Percentiles rank a stretch among this genome's conserved stretches.
phyloP scores from a whole-genome alignment of 2,797 vertebrate species.

The Rhadinocentrus ornatus region DNA sequence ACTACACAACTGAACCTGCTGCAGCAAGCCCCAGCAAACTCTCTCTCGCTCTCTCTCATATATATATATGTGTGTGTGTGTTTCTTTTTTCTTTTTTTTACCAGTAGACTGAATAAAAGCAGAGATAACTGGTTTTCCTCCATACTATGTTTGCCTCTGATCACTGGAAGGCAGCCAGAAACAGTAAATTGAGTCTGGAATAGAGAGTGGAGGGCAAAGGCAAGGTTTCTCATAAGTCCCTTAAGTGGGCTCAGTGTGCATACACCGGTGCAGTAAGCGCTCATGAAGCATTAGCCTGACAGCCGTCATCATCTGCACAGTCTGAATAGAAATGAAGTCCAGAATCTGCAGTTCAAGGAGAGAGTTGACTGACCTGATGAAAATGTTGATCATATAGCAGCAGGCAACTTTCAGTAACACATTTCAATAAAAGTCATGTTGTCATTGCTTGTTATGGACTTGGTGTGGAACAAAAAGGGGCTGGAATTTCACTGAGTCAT shows the following conservation, averaged over 20 bases:
- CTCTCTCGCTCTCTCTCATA: too few relatives aligned
- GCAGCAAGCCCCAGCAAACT: constrained; percentile 24
- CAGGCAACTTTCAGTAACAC: constrained; percentile 29
- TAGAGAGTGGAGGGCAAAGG: constrained; percentile 72
- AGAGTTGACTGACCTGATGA: constrained; percentile 40
- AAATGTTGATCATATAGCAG: constrained; percentile 27
- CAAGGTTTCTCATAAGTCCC: constrained; percentile 70
- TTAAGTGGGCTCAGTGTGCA: constrained; percentile 67
- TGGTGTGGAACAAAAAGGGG: constrained; percentile 32
- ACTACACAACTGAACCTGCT: constrained; percentile 32
- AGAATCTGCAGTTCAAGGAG: constrained; percentile 43
- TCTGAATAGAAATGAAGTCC: constrained; percentile 56
- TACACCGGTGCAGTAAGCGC: constrained; percentile 47
- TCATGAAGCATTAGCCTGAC: constrained; percentile 61
- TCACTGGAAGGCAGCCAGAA: constrained; percentile 63
- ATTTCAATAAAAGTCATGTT: constrained; percentile 39
- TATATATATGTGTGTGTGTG: constrained; percentile 32
- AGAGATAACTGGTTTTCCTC: constrained; percentile 55
- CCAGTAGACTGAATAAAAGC: constrained; percentile 61
- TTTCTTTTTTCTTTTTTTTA: constrained; percentile 64
- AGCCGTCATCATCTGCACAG: constrained; percentile 46
- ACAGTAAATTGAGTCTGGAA: constrained; percentile 72
- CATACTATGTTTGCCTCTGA: constrained; percentile 62
- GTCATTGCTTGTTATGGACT: constrained; percentile 35
- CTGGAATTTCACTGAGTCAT: constrained; percentile 44